phyloP scores from a whole-genome alignment of 2,888 invertebrate species.

The Lycia hirtaria region DNA sequence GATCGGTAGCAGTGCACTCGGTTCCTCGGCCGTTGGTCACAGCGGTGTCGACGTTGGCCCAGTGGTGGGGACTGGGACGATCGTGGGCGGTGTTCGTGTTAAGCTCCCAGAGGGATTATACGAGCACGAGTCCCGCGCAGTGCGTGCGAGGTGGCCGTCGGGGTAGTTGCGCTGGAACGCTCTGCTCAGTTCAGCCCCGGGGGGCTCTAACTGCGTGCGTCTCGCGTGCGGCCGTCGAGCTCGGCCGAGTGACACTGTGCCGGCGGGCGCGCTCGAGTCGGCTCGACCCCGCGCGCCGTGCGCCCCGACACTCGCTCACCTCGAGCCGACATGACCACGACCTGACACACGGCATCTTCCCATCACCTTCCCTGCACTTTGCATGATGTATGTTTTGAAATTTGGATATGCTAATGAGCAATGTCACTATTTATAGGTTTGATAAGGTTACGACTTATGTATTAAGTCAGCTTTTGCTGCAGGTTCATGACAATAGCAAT shows the following conservation, averaged over 20 bases:
- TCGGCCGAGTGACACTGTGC: conserved; percentile 24
- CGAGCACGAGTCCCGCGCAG: conserved; percentile 27
- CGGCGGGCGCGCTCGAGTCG: background rate
- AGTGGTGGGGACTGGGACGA: background rate
- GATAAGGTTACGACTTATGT: no score
- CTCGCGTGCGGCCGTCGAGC: conserved; percentile 26
- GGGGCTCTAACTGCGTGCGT: conserved; percentile 34
- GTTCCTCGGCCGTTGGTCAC: background rate
- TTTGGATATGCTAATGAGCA: no score
- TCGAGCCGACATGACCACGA: no score
- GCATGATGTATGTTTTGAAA: no score
- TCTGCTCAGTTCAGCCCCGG: conserved; percentile 35
- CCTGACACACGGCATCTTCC: no score
- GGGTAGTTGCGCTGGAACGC: conserved; percentile 9
- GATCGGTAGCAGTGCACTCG: background rate
- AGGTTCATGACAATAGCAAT: no score
- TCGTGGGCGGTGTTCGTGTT: conserved; percentile 23
- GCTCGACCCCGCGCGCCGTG: background rate
- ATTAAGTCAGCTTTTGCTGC: no score
- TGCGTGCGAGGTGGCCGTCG: background rate
- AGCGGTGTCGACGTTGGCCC: background rate
- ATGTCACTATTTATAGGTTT: no score
- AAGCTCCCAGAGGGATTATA: conserved; percentile 38
- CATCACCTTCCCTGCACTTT: no score
- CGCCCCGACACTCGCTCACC: conserved; percentile 42